Conservation (phyloP, 2,888 invertebrate species). For the Octodonta nipae region DNA sequence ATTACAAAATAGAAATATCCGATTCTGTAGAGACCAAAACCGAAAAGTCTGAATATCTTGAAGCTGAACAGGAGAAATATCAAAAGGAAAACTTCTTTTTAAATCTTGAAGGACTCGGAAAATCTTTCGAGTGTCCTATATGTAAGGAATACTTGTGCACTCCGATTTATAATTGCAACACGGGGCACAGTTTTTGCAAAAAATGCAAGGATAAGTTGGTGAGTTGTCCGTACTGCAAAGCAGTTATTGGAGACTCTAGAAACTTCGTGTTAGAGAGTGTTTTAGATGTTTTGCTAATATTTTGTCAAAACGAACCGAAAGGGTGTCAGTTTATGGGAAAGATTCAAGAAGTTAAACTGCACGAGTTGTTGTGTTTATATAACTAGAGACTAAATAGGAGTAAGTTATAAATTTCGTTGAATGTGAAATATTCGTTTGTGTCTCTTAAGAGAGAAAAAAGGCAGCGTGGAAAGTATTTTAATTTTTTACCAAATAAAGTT, state of each 20-base stretch:
- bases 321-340: conserved; percentile 18
- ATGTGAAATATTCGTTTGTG: not conserved
- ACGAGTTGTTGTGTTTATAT: conserved; percentile 11
- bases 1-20: conserved; percentile 8
- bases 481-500: no score
- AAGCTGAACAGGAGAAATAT: no score
- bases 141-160: conserved; percentile 27
- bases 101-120: conserved; percentile 7
- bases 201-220: conserved; percentile 18
- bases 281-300: conserved; percentile 18
- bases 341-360: conserved; percentile 12
- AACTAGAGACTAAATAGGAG: no score
- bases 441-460: no score
- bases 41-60: not conserved
- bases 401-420: not conserved
- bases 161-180: conserved; percentile 25
- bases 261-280: conserved; percentile 25
- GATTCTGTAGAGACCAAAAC: conserved; percentile 1
- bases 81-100: no score
- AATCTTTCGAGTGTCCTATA: conserved; percentile 25
- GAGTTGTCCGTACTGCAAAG: conserved; percentile 23
- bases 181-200: conserved; percentile 26
- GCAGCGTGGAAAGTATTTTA: no score
- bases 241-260: conserved; percentile 18
- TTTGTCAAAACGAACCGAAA: conserved; percentile 20